These are phyloP conservation scores for Lithobates pipiens DNA, from an alignment of 2,797 vertebrate species.

Conservation along the genomic window DNA sequence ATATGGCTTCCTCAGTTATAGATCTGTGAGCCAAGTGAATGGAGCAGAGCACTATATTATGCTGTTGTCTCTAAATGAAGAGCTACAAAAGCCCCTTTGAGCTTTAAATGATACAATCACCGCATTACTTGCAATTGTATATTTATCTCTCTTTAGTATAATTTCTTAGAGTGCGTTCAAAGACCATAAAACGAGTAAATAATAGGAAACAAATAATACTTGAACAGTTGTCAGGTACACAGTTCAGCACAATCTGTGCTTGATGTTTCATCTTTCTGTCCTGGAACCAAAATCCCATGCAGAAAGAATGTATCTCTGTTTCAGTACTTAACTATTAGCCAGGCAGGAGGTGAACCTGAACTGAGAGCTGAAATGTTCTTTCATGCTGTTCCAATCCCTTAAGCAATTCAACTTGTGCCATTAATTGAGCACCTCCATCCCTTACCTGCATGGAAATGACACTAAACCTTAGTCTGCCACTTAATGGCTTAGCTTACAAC, in stretches of 20 bases:
- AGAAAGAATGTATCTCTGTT: conserved; percentile 52
- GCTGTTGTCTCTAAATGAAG: conserved; percentile 18
- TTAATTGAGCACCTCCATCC: conserved; percentile 54
- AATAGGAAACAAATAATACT: conserved; percentile 12
- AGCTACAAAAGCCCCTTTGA: not conserved
- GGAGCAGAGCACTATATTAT: conserved; percentile 26
- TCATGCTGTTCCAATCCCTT: conserved; percentile 56
- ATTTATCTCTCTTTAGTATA: conserved; percentile 7
- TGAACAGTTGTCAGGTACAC: conserved; percentile 10
- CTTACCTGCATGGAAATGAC: conserved; percentile 52
- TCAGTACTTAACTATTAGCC: conserved; percentile 52
- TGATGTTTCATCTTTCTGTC: conserved; percentile 42
- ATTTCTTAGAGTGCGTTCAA: not conserved
- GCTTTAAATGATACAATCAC: not conserved
- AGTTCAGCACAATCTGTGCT: conserved; percentile 21
- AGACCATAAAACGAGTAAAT: conserved; percentile 25
- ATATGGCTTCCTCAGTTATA: conserved; percentile 48
- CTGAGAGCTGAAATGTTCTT: conserved; percentile 57
- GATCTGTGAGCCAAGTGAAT: conserved; percentile 43
- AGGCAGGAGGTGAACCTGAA: conserved; percentile 58
- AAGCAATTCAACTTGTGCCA: conserved; percentile 55
- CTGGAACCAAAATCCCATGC: conserved; percentile 36
- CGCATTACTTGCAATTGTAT: not conserved
- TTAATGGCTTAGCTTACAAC: conserved; percentile 54
- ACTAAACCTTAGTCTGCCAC: conserved; percentile 49